Conservation (phyloP, 2,888 invertebrate genomes). For the Pseudanteris insignis region DNA sequence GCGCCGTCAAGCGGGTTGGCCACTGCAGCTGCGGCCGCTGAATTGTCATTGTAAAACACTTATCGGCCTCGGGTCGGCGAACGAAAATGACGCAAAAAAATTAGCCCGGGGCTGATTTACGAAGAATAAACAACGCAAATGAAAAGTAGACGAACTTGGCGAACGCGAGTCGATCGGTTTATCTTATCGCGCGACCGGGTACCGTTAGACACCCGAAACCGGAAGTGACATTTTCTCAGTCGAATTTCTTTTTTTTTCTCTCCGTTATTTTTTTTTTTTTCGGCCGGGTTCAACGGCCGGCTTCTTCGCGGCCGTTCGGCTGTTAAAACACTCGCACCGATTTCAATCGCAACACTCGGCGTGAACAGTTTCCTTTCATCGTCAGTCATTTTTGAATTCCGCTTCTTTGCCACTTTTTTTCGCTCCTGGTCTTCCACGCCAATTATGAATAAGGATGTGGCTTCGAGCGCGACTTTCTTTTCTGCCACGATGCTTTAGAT, state of each 20-base stretch:
- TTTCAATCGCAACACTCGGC: slow-evolving; percentile 19
- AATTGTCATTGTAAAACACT: slow-evolving; percentile 45
- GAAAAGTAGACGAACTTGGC: neutral
- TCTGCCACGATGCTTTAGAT: slow-evolving; percentile 36
- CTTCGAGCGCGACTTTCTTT: slow-evolving; percentile 36
- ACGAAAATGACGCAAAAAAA: slow-evolving; percentile 18
- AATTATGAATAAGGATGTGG: slow-evolving; percentile 44
- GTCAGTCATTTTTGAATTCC: slow-evolving; percentile 23
- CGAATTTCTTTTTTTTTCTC: neutral
- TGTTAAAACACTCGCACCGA: slow-evolving; percentile 32
- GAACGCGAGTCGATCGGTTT: slow-evolving; percentile 29
- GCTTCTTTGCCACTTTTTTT: slow-evolving; percentile 1
- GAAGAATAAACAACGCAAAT: neutral
- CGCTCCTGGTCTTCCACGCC: slow-evolving; percentile 43
- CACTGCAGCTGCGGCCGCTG: slow-evolving; percentile 38
- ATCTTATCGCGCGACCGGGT: slow-evolving; percentile 21
- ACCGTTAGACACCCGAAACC: slow-evolving; percentile 23
- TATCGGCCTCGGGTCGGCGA: slow-evolving; percentile 18
- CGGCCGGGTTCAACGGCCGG: slow-evolving; percentile 18
- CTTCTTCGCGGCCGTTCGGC: slow-evolving; percentile 7
- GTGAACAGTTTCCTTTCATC: slow-evolving; percentile 36
- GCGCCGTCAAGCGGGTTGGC: too few relatives aligned
- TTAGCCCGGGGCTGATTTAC: too few relatives aligned
- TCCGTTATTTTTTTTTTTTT: slow-evolving; percentile 5
- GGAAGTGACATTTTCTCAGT: slow-evolving; percentile 6